Evolutionary conservation across 2,888 invertebrate species (phyloP).

Genomic region (Volucella inanis): DNA sequence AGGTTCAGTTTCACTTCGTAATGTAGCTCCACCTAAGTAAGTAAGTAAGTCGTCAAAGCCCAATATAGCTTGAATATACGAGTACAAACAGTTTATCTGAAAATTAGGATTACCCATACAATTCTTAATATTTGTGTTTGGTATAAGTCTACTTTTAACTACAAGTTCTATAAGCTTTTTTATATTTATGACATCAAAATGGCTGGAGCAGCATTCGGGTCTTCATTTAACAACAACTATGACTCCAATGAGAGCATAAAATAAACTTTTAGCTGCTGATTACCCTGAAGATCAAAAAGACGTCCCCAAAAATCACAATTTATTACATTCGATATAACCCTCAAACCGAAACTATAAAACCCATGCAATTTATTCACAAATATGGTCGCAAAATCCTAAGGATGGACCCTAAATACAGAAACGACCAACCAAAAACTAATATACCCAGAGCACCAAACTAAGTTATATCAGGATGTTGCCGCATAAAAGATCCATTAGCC

Average conservation of each 20-base stretch:
- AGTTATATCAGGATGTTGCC: slow-evolving; percentile 60
- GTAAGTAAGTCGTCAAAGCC: no score
- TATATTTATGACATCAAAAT: no score
- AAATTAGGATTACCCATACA: no score
- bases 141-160: no score
- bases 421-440: slow-evolving; percentile 53
- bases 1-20: no score
- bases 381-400: slow-evolving; percentile 55
- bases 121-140: no score
- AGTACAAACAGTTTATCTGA: no score
- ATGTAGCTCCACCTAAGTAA: no score
- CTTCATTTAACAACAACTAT: no score
- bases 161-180: no score
- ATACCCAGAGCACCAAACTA: slow-evolving; percentile 65
- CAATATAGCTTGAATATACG: no score
- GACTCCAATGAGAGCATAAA: neutral
- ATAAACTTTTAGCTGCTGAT: slow-evolving; percentile 13
- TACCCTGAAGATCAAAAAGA: slow-evolving; percentile 35
- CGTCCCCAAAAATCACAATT: slow-evolving; percentile 45
- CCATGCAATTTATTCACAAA: slow-evolving; percentile 43
- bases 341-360: slow-evolving; percentile 44
- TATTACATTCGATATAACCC: slow-evolving; percentile 25
- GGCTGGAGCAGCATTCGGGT: no score
- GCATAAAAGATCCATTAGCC: slow-evolving; percentile 72
- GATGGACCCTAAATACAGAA: slow-evolving; percentile 40